Conservation (phyloP, 2,113 vertebrate species). For the Misgurnus anguillicaudatus region DNA sequence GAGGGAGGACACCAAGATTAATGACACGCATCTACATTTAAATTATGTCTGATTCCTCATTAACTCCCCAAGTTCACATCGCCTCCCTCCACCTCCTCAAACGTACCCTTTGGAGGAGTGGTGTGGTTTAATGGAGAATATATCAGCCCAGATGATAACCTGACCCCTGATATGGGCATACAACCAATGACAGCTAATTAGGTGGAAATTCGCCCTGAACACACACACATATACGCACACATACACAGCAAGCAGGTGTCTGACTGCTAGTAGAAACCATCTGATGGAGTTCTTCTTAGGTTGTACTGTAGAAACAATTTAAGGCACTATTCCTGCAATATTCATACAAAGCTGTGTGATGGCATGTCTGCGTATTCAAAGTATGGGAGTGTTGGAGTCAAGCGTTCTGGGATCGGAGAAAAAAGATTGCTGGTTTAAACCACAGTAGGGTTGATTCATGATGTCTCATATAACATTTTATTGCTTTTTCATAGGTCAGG, state of each 20-base stretch:
- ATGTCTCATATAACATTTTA: not conserved
- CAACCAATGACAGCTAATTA: constrained; percentile 33
- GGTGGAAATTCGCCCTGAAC: constrained; percentile 16
- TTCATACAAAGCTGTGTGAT: not conserved
- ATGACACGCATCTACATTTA: constrained; percentile 43
- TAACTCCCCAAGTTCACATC: constrained; percentile 37
- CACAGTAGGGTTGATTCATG: not conserved
- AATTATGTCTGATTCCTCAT: constrained; percentile 41
- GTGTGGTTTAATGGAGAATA: constrained; percentile 29
- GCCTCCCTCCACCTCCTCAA: constrained; percentile 21
- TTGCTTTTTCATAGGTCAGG: not conserved
- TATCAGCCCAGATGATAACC: constrained; percentile 32
- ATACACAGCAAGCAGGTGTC: constrained; percentile 27
- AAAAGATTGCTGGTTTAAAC: not conserved
- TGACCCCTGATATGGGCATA: constrained; percentile 31
- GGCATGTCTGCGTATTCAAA: not conserved
- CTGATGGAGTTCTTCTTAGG: constrained; percentile 19
- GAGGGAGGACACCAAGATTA: constrained; percentile 38
- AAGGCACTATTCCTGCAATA: not conserved
- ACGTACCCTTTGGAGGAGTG: constrained; percentile 31
- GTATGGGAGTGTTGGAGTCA: not conserved
- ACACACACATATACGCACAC: constrained; percentile 34
- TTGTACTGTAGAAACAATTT: not conserved
- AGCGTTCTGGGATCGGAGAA: not conserved
- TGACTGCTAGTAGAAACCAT: constrained; percentile 20